Evolutionary conservation across 1,140 invertebrate species (phyloP).

Genomic region (Nylanderia fulva): DNA sequence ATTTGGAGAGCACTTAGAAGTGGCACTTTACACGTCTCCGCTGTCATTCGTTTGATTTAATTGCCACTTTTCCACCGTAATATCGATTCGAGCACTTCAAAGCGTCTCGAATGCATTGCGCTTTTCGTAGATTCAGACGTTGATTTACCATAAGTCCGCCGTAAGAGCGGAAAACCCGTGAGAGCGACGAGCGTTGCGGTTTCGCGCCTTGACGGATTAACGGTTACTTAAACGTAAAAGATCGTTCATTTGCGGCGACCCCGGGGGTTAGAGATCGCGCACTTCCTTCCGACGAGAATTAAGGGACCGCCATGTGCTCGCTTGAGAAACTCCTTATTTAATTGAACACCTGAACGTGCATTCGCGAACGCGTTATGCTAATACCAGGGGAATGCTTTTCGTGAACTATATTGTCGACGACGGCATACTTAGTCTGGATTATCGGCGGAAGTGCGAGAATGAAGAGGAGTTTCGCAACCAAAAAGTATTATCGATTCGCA

Average conservation of each 20-base stretch:
- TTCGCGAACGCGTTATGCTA: slow-evolving; percentile 34
- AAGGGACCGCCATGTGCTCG: slow-evolving; percentile 29
- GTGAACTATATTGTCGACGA: slow-evolving; percentile 48
- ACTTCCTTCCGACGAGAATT: slow-evolving; percentile 38
- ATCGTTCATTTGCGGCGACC: slow-evolving; percentile 45
- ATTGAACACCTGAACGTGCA: slow-evolving; percentile 32
- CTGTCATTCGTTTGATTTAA: background rate
- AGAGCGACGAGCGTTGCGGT: slow-evolving; percentile 22
- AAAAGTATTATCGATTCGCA: slow-evolving; percentile 31
- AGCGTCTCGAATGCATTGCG: background rate
- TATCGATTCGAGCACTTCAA: background rate
- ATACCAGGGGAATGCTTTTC: slow-evolving; percentile 52
- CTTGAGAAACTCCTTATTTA: slow-evolving; percentile 32
- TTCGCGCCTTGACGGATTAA: slow-evolving; percentile 57
- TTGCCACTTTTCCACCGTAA: too few species aligned
- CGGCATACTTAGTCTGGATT: slow-evolving; percentile 51
- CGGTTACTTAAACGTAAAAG: slow-evolving; percentile 56
- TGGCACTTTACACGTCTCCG: background rate
- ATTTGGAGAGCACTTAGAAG: too few species aligned
- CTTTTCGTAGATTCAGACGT: background rate
- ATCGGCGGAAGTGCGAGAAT: slow-evolving; percentile 30
- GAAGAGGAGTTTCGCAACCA: slow-evolving; percentile 4
- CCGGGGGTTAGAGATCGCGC: slow-evolving; percentile 20
- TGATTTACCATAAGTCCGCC: slow-evolving; percentile 1
- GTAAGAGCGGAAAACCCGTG: slow-evolving; percentile 22